These are phyloP conservation scores for Busseola fusca DNA, from an alignment of 2,888 invertebrate species.

Conservation along the genomic window DNA sequence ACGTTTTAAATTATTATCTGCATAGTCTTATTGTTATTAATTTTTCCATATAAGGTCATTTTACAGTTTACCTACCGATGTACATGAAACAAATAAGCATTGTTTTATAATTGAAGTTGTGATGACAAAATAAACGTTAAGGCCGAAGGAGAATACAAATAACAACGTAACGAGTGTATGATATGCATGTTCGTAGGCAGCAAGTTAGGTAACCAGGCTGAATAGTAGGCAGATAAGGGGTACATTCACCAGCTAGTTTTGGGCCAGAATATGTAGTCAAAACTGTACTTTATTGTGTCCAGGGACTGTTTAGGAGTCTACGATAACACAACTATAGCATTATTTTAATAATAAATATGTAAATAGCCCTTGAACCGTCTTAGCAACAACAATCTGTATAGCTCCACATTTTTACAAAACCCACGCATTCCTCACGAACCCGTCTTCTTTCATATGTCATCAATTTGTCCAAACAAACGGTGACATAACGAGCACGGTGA, in stretches of 20 bases:
- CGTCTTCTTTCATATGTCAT: constrained; percentile 11
- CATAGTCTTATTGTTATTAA: background rate
- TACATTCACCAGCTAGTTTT: too few species aligned
- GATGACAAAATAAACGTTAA: background rate
- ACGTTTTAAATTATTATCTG: background rate
- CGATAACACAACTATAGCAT: background rate
- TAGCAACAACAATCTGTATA: too few species aligned
- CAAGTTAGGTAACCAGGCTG: too few species aligned
- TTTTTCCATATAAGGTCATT: background rate
- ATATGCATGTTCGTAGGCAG: background rate
- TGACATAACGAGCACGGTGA: constrained; percentile 35
- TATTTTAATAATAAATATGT: background rate
- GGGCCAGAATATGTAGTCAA: background rate
- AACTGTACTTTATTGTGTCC: background rate
- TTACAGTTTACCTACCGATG: background rate
- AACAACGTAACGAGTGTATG: background rate
- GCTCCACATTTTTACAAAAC: background rate
- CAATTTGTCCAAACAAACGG: constrained; percentile 30
- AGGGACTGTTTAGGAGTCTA: background rate
- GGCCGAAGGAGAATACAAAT: background rate
- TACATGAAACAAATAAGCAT: background rate
- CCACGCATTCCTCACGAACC: background rate
- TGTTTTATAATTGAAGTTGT: background rate
- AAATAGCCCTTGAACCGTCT: background rate
- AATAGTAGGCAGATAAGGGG: too few species aligned